A percentile compares a stretch with the other conserved stretches of the same genome.
These are phyloP conservation scores for Theodoxus fluviatilis DNA, from an alignment of 2,888 invertebrate genomes.

Conservation along the genomic window DNA sequence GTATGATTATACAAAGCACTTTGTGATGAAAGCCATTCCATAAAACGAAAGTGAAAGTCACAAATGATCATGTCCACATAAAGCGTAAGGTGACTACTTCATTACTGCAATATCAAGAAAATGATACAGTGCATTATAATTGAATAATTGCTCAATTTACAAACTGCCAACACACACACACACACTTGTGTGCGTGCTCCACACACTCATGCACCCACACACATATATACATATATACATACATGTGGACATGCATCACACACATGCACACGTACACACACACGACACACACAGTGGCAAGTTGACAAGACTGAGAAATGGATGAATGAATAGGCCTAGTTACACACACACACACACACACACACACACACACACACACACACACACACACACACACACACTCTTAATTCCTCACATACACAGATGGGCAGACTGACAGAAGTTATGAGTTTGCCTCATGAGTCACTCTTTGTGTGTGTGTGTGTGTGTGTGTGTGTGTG, in stretches of 20 bases:
- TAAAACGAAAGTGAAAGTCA: too few relatives aligned
- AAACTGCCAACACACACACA: too few relatives aligned
- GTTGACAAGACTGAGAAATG: neutral
- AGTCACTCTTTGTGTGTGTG: constrained; percentile 3
- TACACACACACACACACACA: too few relatives aligned
- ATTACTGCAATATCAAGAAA: too few relatives aligned
- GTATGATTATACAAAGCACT: too few relatives aligned
- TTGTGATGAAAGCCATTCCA: too few relatives aligned
- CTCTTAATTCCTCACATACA: neutral
- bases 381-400: neutral
- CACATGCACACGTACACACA: neutral
- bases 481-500: constrained; percentile 1
- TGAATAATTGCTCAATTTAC: neutral
- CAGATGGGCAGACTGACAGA: neutral
- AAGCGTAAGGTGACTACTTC: too few relatives aligned
- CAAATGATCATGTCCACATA: too few relatives aligned
- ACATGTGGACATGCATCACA: neutral
- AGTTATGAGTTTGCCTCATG: neutral
- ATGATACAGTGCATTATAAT: too few relatives aligned
- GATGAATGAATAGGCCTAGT: neutral
- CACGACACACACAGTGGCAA: constrained; percentile 9
- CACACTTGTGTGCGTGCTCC: constrained; percentile 14
- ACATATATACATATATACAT: neutral
- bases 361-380: constrained; percentile 9
- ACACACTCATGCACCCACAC: neutral